Percentiles rank a stretch among this genome's conserved stretches.
These are phyloP conservation scores for Pyralis farinalis DNA, from an alignment of 2,888 invertebrate species.

Conservation along the genomic window DNA sequence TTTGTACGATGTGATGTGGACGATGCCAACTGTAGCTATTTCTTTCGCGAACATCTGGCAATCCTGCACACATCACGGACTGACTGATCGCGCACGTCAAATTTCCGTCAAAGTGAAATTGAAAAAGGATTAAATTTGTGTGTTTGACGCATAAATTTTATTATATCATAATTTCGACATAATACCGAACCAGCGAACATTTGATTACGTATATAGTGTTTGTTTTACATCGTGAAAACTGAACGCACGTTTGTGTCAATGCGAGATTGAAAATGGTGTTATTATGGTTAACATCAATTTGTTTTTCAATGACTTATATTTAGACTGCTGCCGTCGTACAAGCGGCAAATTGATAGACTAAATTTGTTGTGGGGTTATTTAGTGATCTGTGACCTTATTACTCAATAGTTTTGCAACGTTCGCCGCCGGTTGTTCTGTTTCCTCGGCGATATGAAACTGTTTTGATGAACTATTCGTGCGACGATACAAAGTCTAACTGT, in stretches of 20 bases:
- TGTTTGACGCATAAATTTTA: conserved; percentile 37
- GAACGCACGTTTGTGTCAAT: conserved; percentile 9
- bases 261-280: not conserved
- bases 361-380: conserved; percentile 10
- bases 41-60: no score
- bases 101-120: conserved; percentile 8
- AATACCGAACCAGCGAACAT: conserved; percentile 14
- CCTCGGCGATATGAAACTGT: conserved; percentile 17
- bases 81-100: conserved; percentile 32
- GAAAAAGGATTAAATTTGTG: conserved; percentile 39
- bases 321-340: conserved; percentile 26
- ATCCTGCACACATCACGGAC: conserved; percentile 16
- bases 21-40: no score
- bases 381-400: conserved; percentile 13
- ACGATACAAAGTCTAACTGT: conserved; percentile 13
- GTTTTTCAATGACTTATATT: conserved; percentile 31
- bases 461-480: conserved; percentile 23
- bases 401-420: conserved; percentile 18
- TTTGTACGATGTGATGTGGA: no score
- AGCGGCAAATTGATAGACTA: conserved; percentile 14
- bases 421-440: conserved; percentile 18
- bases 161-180: conserved; percentile 24
- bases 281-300: conserved; percentile 13
- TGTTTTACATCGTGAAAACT: conserved; percentile 15
- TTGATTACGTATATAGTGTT: conserved; percentile 9